Evolutionary conservation across 2,797 vertebrate genomes (phyloP).

Genomic region (Salmo trutta): DNA sequence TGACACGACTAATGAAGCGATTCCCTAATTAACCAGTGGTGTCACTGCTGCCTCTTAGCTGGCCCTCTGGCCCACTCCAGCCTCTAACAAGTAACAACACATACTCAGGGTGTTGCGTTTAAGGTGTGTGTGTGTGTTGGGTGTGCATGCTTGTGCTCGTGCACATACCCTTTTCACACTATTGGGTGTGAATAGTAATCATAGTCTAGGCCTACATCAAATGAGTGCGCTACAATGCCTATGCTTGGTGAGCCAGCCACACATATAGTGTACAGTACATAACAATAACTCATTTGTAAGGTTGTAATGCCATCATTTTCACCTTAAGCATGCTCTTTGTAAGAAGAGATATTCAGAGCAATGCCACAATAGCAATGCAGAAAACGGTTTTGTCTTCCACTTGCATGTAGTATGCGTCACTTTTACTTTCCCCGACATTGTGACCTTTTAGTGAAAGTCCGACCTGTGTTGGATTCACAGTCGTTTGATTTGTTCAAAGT

Average conservation of each 20-base stretch:
- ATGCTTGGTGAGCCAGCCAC: background rate
- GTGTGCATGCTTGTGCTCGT: background rate
- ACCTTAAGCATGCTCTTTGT: background rate
- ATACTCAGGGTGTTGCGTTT: no score
- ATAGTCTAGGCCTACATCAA: background rate
- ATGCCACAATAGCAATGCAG: background rate
- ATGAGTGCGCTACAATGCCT: background rate
- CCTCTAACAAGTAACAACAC: background rate
- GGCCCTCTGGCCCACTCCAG: constrained; percentile 29
- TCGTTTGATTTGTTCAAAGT: constrained; percentile 16
- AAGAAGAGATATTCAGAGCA: background rate
- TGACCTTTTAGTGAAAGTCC: background rate
- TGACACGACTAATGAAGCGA: constrained; percentile 68
- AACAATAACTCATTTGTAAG: background rate
- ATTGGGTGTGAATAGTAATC: background rate
- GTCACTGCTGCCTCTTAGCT: constrained; percentile 40
- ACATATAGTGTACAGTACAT: background rate
- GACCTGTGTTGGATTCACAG: constrained; percentile 22
- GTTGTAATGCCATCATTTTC: background rate
- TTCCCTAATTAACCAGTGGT: constrained; percentile 72
- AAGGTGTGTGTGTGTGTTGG: constrained; percentile 2
- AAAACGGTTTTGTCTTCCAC: no score
- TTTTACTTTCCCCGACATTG: background rate
- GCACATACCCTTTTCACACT: constrained; percentile 1
- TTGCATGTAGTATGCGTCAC: background rate